Percentiles rank a stretch among this genome's conserved stretches.
These are phyloP conservation scores for Epirrita christyi DNA, from an alignment of 2,888 invertebrate genomes.

Conservation along the genomic window DNA sequence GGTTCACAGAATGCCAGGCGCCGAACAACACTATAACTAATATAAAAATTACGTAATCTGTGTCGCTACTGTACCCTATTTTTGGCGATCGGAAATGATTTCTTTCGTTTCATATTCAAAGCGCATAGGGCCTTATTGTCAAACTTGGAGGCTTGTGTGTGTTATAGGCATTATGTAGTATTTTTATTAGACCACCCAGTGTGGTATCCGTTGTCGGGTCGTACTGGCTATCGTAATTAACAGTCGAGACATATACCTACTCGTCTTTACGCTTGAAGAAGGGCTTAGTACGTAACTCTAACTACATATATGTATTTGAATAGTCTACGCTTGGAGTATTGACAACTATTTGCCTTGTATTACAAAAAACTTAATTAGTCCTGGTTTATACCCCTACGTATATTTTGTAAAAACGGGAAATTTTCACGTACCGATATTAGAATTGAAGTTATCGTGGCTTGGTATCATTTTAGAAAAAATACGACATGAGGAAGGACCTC, in stretches of 20 bases:
- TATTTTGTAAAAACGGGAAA: no score
- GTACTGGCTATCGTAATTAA: slow-evolving; percentile 24
- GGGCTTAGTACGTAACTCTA: background rate
- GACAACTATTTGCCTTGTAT: background rate
- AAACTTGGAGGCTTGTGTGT: slow-evolving; percentile 17
- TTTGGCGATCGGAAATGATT: slow-evolving; percentile 65
- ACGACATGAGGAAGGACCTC: no score
- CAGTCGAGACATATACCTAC: slow-evolving; percentile 13
- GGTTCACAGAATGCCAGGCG: background rate
- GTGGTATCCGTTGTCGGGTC: slow-evolving; percentile 24
- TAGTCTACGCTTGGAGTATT: background rate
- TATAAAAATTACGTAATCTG: background rate
- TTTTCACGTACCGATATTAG: no score
- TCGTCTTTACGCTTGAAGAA: background rate
- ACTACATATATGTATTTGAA: no score
- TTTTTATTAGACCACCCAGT: slow-evolving; percentile 27
- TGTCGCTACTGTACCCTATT: slow-evolving; percentile 30
- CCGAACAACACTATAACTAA: no score
- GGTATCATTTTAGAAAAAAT: no score
- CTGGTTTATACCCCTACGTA: no score
- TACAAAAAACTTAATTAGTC: no score
- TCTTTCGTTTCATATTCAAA: slow-evolving; percentile 57
- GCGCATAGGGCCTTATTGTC: slow-evolving; percentile 42
- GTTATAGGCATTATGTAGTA: slow-evolving; percentile 17
- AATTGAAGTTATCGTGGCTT: no score